Conservation (phyloP, 2,113 vertebrate species). For the Spheniscus mendiculus region DNA sequence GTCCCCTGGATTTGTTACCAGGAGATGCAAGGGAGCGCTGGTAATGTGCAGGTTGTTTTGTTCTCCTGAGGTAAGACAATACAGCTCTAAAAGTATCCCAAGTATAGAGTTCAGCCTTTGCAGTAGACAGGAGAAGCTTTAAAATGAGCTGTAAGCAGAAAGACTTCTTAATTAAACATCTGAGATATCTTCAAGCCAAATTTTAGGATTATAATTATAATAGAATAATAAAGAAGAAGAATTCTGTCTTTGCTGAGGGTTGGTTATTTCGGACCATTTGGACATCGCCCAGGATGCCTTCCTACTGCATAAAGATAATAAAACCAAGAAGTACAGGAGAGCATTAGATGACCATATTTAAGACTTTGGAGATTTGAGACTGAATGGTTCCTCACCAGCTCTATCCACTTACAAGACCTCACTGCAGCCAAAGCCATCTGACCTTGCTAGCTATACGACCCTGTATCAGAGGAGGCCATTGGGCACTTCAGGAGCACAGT, state of each 20-base stretch:
- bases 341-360: neutral
- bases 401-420: neutral
- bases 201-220: neutral
- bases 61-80: conserved; percentile 19
- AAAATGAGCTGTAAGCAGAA: conserved; percentile 12
- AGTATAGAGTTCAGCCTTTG: neutral
- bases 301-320: neutral
- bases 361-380: neutral
- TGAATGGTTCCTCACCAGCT: neutral
- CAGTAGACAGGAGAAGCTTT: neutral
- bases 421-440: neutral
- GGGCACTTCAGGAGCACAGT: neutral
- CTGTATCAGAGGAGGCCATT: neutral
- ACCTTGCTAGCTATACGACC: neutral
- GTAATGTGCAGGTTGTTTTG: neutral
- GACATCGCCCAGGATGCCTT: neutral
- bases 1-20: neutral
- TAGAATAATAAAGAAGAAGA: too few species aligned
- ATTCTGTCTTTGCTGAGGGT: neutral
- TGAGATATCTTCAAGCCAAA: neutral
- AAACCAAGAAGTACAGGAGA: neutral
- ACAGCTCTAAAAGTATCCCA: neutral
- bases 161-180: neutral
- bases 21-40: neutral
- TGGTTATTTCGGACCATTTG: neutral